Percentiles rank a stretch among this genome's conserved stretches.
These are phyloP conservation scores for Spondyliosoma cantharus DNA, from an alignment of 2,797 vertebrate species.

Conservation along the genomic window DNA sequence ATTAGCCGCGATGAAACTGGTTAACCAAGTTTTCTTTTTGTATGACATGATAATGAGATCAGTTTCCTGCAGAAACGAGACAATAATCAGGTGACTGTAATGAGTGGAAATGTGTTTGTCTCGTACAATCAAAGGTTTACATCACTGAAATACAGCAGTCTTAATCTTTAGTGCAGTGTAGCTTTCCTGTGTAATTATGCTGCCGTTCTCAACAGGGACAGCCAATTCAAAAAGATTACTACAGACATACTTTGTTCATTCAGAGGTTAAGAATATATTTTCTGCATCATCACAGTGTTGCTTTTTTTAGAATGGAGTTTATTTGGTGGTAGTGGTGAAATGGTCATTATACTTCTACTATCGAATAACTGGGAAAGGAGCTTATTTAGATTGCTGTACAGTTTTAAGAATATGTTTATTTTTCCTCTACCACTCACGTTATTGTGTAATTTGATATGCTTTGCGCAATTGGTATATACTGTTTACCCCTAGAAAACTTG, in stretches of 20 bases:
- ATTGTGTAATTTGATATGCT: neutral
- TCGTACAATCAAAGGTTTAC: slow-evolving; percentile 9
- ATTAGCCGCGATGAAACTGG: neutral
- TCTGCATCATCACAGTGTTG: neutral
- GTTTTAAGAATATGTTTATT: neutral
- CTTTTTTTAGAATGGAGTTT: neutral
- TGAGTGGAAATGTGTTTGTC: neutral
- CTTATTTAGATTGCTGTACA: neutral
- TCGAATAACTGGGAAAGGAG: neutral
- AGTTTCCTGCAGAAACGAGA: neutral
- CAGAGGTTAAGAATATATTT: neutral
- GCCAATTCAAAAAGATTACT: neutral
- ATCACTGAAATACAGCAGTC: neutral
- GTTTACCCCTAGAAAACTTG: neutral
- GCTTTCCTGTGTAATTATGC: neutral
- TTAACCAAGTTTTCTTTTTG: neutral
- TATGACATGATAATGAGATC: too few species aligned
- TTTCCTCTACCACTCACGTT: neutral
- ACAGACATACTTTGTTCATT: neutral
- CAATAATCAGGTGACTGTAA: neutral
- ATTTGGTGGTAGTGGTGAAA: neutral
- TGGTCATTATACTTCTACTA: neutral
- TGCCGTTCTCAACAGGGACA: neutral
- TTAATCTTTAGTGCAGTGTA: neutral
- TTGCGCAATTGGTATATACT: neutral